Evolutionary conservation across 1,140 invertebrate species (phyloP).

Genomic region (Prorops nasuta): DNA sequence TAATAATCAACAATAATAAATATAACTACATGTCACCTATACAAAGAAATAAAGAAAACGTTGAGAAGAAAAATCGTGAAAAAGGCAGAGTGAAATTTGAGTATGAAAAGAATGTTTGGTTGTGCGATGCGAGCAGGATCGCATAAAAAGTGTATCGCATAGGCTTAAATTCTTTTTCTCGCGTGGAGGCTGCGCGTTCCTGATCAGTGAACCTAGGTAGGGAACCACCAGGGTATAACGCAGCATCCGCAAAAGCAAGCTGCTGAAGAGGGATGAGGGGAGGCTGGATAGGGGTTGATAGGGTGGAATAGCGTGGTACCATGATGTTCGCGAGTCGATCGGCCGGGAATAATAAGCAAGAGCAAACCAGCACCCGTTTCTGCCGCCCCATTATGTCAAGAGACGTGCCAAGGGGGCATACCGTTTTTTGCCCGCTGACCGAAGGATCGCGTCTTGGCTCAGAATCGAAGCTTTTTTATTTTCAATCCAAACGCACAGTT

Average conservation of each 20-base stretch:
- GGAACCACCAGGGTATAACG: not conserved
- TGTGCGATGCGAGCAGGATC: conserved; percentile 40
- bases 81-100: conserved; percentile 8
- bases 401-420: conserved; percentile 56
- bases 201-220: not conserved
- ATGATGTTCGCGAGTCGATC: not conserved
- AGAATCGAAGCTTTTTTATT: conserved; percentile 6
- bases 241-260: not conserved
- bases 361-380: conserved; percentile 46
- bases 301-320: no score
- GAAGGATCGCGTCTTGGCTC: conserved; percentile 34
- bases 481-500: conserved; percentile 9
- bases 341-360: conserved; percentile 36
- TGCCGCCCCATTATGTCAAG: conserved; percentile 54
- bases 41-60: no score
- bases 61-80: no score
- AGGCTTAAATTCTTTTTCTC: no score
- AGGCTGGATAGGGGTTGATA: not conserved
- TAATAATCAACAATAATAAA: no score
- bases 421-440: conserved; percentile 43
- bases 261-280: not conserved
- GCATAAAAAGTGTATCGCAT: conserved; percentile 32
- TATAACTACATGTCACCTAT: no score
- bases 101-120: conserved; percentile 39
- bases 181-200: no score